phyloP scores from a whole-genome alignment of 2,113 vertebrate genomes.

The Hemibagrus wyckioides region DNA sequence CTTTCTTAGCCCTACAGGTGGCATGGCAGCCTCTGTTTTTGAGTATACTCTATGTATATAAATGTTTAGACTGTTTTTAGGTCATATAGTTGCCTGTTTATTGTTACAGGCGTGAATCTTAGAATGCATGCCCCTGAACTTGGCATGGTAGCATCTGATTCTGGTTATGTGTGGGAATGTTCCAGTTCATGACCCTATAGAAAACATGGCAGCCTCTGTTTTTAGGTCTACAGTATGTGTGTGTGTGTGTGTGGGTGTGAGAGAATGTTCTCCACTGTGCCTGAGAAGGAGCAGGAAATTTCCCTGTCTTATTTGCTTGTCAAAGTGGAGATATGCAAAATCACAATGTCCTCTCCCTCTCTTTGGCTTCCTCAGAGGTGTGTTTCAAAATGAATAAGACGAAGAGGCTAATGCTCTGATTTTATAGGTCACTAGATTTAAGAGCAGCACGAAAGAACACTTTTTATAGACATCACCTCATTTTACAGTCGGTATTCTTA shows the following conservation, averaged over 20 bases:
- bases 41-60: neutral
- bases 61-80: neutral
- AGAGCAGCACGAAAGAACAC: constrained; percentile 50
- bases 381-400: constrained; percentile 39
- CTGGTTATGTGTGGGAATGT: neutral
- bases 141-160: neutral
- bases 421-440: constrained; percentile 55
- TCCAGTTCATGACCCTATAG: neutral
- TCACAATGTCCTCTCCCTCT: neutral
- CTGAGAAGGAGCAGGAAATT: neutral
- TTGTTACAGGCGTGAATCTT: neutral
- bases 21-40: neutral
- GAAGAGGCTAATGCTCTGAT: constrained; percentile 58
- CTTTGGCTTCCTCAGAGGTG: neutral
- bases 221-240: neutral
- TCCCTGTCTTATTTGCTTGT: constrained; percentile 27
- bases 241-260: neutral
- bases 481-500: constrained; percentile 67
- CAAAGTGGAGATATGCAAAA: constrained; percentile 29
- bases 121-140: neutral
- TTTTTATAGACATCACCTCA: constrained; percentile 65
- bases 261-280: neutral
- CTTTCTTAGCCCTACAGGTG: neutral
- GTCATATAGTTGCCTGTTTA: neutral
- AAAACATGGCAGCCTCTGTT: neutral